phyloP scores from a whole-genome alignment of 2,888 invertebrate genomes.

The Eupithecia vulgata region DNA sequence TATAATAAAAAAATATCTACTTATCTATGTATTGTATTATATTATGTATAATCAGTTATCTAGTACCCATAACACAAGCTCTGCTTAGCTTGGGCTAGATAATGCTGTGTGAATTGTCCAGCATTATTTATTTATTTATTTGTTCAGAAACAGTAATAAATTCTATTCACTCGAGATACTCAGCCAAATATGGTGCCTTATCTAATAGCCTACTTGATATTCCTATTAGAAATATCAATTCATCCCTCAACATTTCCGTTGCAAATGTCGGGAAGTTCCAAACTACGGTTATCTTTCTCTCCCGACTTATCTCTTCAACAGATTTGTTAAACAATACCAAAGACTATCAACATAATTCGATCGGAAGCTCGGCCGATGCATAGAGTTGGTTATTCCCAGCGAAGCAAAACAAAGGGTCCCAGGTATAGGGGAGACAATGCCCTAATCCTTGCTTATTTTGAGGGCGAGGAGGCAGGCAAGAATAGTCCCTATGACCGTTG shows the following conservation, averaged over 20 bases:
- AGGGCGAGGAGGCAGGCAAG: not conserved
- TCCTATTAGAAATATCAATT: not conserved
- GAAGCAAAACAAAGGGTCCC: constrained; percentile 34
- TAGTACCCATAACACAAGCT: too few species aligned
- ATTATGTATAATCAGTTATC: too few species aligned
- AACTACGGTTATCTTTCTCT: not conserved
- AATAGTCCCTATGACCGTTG: not conserved
- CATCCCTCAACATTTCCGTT: not conserved
- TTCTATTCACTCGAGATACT: not conserved
- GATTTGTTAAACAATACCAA: constrained; percentile 7
- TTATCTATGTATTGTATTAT: too few species aligned
- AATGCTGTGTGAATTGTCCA: too few species aligned
- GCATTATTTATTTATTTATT: too few species aligned
- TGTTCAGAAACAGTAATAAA: not conserved
- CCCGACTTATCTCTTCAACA: constrained; percentile 6
- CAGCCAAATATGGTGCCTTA: not conserved
- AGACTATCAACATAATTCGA: constrained; percentile 20
- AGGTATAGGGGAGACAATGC: constrained; percentile 45
- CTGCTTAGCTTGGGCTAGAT: too few species aligned
- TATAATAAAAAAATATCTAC: too few species aligned
- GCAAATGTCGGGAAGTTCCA: not conserved
- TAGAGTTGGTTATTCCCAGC: constrained; percentile 31
- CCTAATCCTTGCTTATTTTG: constrained; percentile 45
- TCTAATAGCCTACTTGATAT: not conserved
- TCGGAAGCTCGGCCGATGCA: not conserved